A percentile compares a stretch with the other conserved stretches of the same genome.
These are phyloP conservation scores for Cantharis flavilabris DNA, from an alignment of 2,888 invertebrate genomes.

Conservation along the genomic window DNA sequence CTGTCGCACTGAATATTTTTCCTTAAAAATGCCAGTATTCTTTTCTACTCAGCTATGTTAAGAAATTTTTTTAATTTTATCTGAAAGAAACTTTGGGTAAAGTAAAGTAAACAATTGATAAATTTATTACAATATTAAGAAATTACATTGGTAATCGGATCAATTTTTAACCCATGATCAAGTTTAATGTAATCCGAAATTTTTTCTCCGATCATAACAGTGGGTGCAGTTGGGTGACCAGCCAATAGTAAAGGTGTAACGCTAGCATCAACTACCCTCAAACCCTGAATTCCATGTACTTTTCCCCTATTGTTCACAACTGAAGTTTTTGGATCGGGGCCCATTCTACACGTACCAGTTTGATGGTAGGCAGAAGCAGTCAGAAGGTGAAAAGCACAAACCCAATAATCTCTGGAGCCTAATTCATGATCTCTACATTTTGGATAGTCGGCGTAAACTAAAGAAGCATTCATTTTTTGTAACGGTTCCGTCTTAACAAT, in stretches of 20 bases:
- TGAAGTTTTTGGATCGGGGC: constrained; percentile 54
- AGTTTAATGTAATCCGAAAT: neutral
- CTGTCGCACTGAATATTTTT: too few relatives aligned
- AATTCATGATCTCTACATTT: constrained; percentile 54
- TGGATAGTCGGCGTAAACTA: constrained; percentile 60
- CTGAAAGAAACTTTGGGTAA: too few relatives aligned
- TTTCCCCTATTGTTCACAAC: constrained; percentile 60
- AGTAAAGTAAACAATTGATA: too few relatives aligned
- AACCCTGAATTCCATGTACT: constrained; percentile 65
- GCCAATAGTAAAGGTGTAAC: constrained; percentile 57
- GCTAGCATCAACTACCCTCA: constrained; percentile 56
- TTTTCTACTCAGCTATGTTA: too few relatives aligned
- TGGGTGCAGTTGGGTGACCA: constrained; percentile 59
- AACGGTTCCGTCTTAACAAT: constrained; percentile 60
- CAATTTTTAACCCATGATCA: neutral
- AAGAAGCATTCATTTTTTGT: constrained; percentile 60
- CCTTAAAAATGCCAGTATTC: too few relatives aligned
- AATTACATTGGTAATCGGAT: neutral
- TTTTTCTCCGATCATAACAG: constrained; percentile 62
- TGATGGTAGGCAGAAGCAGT: constrained; percentile 58
- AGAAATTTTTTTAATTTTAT: too few relatives aligned
- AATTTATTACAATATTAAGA: neutral
- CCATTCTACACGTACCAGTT: constrained; percentile 61
- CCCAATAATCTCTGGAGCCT: constrained; percentile 55
- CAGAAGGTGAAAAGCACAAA: constrained; percentile 55